Base-by-base conservation (phyloP, 2,797 vertebrate genomes). In the Stomatorhinus walkeri region DNA sequence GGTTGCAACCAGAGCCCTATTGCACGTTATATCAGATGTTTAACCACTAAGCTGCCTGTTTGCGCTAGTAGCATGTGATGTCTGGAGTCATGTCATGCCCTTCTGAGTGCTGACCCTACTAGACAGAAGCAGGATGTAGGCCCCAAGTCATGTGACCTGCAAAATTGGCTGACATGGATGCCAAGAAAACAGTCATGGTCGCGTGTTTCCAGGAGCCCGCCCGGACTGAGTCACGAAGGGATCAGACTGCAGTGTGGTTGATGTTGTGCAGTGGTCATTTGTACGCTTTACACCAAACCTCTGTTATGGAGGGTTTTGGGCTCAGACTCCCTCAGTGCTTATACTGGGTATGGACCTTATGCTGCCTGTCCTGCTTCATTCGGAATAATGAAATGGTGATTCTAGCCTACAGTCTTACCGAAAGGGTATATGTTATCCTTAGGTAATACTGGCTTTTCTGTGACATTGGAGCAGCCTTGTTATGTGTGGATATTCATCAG, bases 311-410 rank as follows among this genome's bases (percentile, higher is more conserved):
- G 90, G 89, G 89, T 85, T 91, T 88, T 85, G 89, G 92, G 95
- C 94, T 89, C 90, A 89, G 93, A 93, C 94, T 92, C 89, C 93
- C 91, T 89, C 76, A 40, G 59, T 16, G 19, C 64, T 87, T 88
- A 84, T 54, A 76, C 90, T 0, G 61, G 87, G 89, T 89, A 90
- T 93, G 93, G 92, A 96, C 93, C 95, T 93, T 94, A 93, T 94
- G 94, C 93, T 89, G 92, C 94, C 91, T 89, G 90, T 85, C n/a
- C 4, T 24, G 8, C n/a, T 88, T 72, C 24, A 88, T 90, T 91
- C 91, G 89, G 91, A 93, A 54, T 72, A 87, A 59, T 61, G 48
- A 52, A 83, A 61, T 88, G 90, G 90, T 88, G 72, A 79, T 43
- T 43, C 72, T 79, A 40, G 16, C 40, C 10, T 43, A 2, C 36